Percentiles rank a stretch among this genome's conserved stretches.
phyloP scores from a whole-genome alignment of 2,888 invertebrate genomes.

The Dryocosmus kuriphilus region DNA sequence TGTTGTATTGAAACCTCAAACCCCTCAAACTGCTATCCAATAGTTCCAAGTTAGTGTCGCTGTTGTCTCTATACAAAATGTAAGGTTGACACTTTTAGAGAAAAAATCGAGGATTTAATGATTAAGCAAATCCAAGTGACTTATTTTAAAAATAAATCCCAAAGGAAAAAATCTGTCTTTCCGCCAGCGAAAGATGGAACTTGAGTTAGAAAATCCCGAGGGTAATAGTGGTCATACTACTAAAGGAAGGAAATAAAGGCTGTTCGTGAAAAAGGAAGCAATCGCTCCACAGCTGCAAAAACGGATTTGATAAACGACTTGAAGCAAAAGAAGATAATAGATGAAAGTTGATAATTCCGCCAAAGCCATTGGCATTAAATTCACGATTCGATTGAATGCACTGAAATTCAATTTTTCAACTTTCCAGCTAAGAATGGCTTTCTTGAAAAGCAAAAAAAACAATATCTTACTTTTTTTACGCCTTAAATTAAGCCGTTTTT shows the following conservation, averaged over 20 bases:
- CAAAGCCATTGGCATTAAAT: background rate
- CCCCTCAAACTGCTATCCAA: too few species aligned
- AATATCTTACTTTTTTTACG: background rate
- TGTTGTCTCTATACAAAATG: too few species aligned
- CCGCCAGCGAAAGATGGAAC: background rate
- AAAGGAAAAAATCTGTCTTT: background rate
- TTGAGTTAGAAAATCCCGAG: background rate
- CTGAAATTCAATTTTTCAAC: slow-evolving; percentile 14
- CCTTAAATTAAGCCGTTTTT: too few species aligned
- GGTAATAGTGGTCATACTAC: background rate
- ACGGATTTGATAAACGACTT: slow-evolving; percentile 16
- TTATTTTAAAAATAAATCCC: background rate
- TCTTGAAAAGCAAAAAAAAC: background rate
- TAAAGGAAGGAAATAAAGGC: background rate
- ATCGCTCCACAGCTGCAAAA: background rate
- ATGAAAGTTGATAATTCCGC: slow-evolving; percentile 18
- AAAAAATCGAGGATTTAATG: background rate
- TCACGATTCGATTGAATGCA: slow-evolving; percentile 11
- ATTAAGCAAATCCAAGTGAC: background rate
- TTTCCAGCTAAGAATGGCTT: background rate
- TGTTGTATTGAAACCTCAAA: too few species aligned
- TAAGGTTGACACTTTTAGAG: too few species aligned
- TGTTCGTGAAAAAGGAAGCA: background rate
- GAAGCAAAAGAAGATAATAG: background rate
- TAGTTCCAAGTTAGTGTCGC: too few species aligned